Conservation (phyloP, 2,797 vertebrate species). For the Gila robusta region DNA sequence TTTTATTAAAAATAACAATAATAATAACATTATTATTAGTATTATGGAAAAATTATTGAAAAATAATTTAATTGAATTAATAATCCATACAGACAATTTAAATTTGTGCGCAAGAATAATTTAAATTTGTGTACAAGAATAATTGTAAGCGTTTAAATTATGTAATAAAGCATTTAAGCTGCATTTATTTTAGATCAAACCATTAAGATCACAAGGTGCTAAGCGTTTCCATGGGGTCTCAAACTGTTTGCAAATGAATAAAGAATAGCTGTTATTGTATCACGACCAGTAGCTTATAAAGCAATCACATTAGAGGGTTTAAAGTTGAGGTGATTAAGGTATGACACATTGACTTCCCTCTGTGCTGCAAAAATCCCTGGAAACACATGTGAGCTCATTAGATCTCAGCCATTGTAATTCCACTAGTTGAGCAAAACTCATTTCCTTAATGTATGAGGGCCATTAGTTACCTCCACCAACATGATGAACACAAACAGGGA, state of each 20-base stretch:
- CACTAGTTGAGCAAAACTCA: conserved; percentile 86
- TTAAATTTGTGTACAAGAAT: neutral
- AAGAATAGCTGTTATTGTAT: conserved; percentile 16
- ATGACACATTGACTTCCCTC: conserved; percentile 86
- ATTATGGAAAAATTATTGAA: neutral
- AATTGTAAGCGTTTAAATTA: neutral
- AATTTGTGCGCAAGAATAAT: neutral
- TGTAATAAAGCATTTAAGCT: neutral
- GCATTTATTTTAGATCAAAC: neutral
- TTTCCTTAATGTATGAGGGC: conserved; percentile 94
- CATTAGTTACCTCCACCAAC: conserved; percentile 88
- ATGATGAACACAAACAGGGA: conserved; percentile 88
- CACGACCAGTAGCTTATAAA: conserved; percentile 50
- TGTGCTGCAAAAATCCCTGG: conserved; percentile 78
- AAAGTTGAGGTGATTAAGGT: conserved; percentile 80
- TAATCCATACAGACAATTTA: too few relatives aligned
- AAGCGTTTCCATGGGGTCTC: neutral
- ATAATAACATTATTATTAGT: neutral
- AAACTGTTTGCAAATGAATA: conserved; percentile 1
- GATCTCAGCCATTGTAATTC: conserved; percentile 89
- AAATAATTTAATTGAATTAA: too few relatives aligned
- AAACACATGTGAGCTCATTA: conserved; percentile 79
- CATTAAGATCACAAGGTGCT: neutral
- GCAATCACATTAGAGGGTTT: conserved; percentile 62
- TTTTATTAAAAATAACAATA: neutral